A percentile compares a stretch with the other conserved stretches of the same genome.
Conservation (phyloP, 2,888 invertebrate species). For the Merodon equestris region DNA sequence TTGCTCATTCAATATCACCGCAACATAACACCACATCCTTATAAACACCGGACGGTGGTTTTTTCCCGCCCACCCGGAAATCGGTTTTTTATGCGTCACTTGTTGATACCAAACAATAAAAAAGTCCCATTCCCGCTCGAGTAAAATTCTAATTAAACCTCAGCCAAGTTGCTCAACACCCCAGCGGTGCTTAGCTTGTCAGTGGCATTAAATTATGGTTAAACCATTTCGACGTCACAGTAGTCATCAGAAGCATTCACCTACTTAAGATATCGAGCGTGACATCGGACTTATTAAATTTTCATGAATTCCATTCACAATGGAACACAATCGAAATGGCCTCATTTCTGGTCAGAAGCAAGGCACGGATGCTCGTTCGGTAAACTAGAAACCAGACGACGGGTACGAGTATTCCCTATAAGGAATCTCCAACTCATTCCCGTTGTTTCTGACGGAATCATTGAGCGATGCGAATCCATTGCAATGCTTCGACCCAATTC, state of each 20-base stretch:
- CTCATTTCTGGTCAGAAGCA: background rate
- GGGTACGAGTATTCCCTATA: background rate
- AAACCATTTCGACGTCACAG: background rate
- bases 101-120: slow-evolving; percentile 10
- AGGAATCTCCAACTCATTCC: background rate
- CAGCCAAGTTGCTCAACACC: no score
- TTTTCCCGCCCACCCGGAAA: slow-evolving; percentile 2
- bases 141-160: slow-evolving; percentile 33
- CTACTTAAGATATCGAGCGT: slow-evolving; percentile 39
- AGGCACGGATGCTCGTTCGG: background rate
- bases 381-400: slow-evolving; percentile 6
- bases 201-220: no score
- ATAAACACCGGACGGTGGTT: slow-evolving; percentile 7
- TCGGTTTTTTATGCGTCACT: slow-evolving; percentile 22
- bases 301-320: slow-evolving; percentile 18
- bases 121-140: slow-evolving; percentile 24
- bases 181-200: no score
- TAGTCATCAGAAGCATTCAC: slow-evolving; percentile 30
- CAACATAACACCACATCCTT: slow-evolving; percentile 8
- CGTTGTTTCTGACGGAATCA: slow-evolving; percentile 12
- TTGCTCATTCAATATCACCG: background rate
- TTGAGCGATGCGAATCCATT: no score
- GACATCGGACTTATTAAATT: slow-evolving; percentile 31
- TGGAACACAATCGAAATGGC: background rate
- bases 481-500: no score